A percentile compares a stretch with the other conserved stretches of the same genome.
Evolutionary conservation across 2,888 invertebrate species (phyloP).

Genomic region (Fragum whitleyi): DNA sequence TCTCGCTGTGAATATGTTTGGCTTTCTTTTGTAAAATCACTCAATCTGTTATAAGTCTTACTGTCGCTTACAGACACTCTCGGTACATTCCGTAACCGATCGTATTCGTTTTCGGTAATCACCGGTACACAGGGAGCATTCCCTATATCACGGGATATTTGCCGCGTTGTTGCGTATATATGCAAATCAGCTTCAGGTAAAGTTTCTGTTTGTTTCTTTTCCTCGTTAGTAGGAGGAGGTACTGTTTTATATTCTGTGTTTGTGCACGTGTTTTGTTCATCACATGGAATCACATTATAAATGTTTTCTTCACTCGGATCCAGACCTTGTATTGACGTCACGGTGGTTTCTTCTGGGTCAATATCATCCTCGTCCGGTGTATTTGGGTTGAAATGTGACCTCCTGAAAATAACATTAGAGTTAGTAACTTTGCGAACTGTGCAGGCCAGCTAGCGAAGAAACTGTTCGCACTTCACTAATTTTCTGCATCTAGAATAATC

Average conservation of each 20-base stretch:
- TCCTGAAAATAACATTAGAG: not conserved
- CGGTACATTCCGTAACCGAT: conserved; percentile 18
- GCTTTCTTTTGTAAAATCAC: not conserved
- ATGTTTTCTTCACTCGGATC: not conserved
- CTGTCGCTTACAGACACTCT: conserved; percentile 10
- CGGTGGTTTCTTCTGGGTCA: conserved; percentile 13
- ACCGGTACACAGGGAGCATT: not conserved
- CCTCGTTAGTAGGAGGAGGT: not conserved
- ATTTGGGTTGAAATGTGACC: not conserved
- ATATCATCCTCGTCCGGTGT: not conserved
- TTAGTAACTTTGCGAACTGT: too few relatives aligned
- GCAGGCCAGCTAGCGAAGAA: too few relatives aligned
- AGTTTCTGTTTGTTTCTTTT: not conserved
- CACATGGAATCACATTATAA: conserved; percentile 13
- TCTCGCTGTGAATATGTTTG: not conserved
- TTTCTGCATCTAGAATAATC: too few relatives aligned
- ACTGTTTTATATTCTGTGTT: not conserved
- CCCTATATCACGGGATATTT: not conserved
- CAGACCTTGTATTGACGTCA: conserved; percentile 7
- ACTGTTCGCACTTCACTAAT: too few relatives aligned
- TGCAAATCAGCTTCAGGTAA: not conserved
- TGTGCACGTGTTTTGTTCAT: not conserved
- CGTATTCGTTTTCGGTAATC: conserved; percentile 14
- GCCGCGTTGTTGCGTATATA: not conserved
- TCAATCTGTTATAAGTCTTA: not conserved